These are phyloP conservation scores for Palythoa grandiflora DNA, from an alignment of 92 coral and sea anemone species.

Conservation along the genomic window DNA sequence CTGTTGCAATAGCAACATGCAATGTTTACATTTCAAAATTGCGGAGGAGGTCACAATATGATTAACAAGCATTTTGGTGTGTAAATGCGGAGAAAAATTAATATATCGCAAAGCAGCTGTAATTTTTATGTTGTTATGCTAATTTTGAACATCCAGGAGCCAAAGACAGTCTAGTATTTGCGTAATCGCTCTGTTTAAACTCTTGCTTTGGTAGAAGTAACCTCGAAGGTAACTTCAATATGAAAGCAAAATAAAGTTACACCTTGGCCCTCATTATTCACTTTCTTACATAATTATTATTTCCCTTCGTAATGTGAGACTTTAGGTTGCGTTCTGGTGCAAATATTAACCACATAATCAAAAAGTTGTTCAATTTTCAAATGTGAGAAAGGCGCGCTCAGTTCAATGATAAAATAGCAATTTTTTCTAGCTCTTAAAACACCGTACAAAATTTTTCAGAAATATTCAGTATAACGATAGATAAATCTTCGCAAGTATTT, in stretches of 20 bases:
- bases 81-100: not conserved
- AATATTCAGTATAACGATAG: not conserved
- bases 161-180: not conserved
- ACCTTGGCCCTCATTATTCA: not conserved
- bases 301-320: not conserved
- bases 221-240: not conserved
- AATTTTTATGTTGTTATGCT: not conserved
- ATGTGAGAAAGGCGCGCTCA: constrained; percentile 4
- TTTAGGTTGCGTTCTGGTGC: constrained; percentile 17
- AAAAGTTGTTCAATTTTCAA: not conserved
- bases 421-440: too few species aligned
- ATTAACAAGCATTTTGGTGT: not conserved
- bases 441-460: not conserved
- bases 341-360: not conserved
- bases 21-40: too few species aligned
- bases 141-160: not conserved
- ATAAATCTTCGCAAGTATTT: not conserved
- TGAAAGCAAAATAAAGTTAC: not conserved
- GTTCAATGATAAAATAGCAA: not conserved
- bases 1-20: constrained; percentile 13
- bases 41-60: too few species aligned
- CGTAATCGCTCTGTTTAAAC: too few species aligned
- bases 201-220: too few species aligned
- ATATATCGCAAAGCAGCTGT: not conserved
- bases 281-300: not conserved